Evolutionary conservation across 2,797 vertebrate species (phyloP).

Genomic region (Carapus acus): DNA sequence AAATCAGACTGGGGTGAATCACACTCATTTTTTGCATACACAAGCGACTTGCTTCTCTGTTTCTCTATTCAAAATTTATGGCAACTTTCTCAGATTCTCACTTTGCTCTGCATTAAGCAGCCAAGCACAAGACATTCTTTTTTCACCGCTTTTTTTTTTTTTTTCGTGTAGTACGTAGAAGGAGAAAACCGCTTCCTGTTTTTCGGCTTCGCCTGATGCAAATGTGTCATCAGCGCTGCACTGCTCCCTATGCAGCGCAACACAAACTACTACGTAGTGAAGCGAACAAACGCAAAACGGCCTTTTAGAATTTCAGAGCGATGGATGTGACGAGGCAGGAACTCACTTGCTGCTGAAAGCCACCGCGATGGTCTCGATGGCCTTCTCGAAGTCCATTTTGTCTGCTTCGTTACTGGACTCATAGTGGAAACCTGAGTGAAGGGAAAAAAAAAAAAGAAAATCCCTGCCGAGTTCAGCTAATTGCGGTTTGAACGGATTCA

Average conservation of each 20-base stretch:
- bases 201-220: slow-evolving; percentile 67
- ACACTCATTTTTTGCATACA: too few species aligned
- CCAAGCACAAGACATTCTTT: slow-evolving; percentile 35
- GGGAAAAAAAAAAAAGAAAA: slow-evolving; percentile 19
- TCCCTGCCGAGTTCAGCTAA: too few species aligned
- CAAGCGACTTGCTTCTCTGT: neutral
- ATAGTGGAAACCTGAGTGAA: slow-evolving; percentile 94
- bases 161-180: slow-evolving; percentile 52
- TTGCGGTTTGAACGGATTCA: too few species aligned
- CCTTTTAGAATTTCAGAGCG: neutral
- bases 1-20: too few species aligned
- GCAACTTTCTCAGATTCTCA: neutral
- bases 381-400: slow-evolving; percentile 93
- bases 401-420: slow-evolving; percentile 82
- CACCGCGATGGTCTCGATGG: slow-evolving; percentile 90
- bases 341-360: slow-evolving; percentile 97
- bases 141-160: slow-evolving; percentile 37
- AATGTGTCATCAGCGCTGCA: slow-evolving; percentile 64
- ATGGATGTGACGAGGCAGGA: neutral
- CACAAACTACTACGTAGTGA: slow-evolving; percentile 17
- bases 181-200: slow-evolving; percentile 79
- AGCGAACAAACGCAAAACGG: too few species aligned
- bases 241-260: slow-evolving; percentile 53
- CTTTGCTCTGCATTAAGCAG: slow-evolving; percentile 22
- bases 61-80: neutral